Evolutionary conservation across 2,888 invertebrate species (phyloP).

Genomic region (Tridacna crocea): DNA sequence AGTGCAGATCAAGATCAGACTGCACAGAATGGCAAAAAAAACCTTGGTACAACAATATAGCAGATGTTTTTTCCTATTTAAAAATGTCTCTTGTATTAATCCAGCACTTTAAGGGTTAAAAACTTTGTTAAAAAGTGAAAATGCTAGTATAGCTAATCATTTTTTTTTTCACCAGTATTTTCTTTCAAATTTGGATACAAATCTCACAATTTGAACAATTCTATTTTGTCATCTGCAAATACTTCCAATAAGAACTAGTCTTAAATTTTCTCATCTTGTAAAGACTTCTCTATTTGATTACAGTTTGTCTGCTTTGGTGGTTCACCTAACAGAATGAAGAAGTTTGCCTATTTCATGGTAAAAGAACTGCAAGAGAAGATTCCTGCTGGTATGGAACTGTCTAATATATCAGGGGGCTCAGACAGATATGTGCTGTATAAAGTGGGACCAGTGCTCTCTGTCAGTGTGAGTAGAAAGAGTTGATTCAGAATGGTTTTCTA

Average conservation of each 20-base stretch:
- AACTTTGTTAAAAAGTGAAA: background rate
- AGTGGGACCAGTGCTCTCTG: constrained; percentile 94
- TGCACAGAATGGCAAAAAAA: too few species aligned
- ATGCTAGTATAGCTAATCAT: background rate
- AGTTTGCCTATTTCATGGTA: constrained; percentile 95
- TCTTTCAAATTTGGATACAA: too few species aligned
- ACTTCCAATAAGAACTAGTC: too few species aligned
- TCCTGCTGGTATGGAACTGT: constrained; percentile 82
- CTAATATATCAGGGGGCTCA: constrained; percentile 93
- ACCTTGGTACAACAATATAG: too few species aligned
- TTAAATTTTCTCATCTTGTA: too few species aligned
- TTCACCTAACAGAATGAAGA: constrained; percentile 96
- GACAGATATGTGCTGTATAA: constrained; percentile 98
- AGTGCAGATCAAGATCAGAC: too few species aligned
- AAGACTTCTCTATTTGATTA: constrained; percentile 28
- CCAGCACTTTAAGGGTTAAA: too few species aligned
- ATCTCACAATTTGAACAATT: too few species aligned
- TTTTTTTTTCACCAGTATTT: background rate
- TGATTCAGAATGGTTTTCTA: too few species aligned
- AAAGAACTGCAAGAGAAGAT: constrained; percentile 89
- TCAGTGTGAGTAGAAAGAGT: constrained; percentile 86
- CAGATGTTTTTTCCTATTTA: too few species aligned
- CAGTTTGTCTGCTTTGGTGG: constrained; percentile 99
- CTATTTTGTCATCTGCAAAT: too few species aligned
- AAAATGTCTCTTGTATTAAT: too few species aligned